Percentiles rank a stretch among this genome's conserved stretches.
Evolutionary conservation across 2,113 vertebrate genomes (phyloP).

Genomic region (Brienomyrus longianalis): DNA sequence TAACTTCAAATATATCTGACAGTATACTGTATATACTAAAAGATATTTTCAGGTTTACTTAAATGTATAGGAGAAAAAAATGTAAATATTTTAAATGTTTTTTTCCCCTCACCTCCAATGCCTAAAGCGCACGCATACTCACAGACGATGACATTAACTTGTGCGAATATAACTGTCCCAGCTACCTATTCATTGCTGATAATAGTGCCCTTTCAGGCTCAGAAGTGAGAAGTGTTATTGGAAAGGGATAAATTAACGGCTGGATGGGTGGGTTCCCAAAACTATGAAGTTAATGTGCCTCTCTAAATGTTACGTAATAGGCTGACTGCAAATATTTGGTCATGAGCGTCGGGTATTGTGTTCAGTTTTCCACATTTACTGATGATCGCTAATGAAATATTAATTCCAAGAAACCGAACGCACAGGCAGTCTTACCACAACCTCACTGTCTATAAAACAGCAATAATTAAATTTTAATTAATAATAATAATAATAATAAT

Average conservation of each 20-base stretch:
- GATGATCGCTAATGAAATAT: neutral
- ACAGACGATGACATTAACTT: neutral
- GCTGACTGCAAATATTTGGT: neutral
- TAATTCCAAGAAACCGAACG: neutral
- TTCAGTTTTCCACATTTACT: neutral
- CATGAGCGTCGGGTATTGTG: neutral
- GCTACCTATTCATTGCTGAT: neutral
- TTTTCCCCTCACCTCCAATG: neutral
- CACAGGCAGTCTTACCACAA: neutral
- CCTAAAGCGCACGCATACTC: neutral
- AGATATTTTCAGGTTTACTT: neutral
- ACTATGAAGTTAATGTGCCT: neutral
- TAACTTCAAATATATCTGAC: neutral
- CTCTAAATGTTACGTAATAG: neutral
- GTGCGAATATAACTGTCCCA: neutral
- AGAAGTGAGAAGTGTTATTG: neutral
- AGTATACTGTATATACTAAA: neutral
- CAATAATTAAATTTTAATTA: neutral
- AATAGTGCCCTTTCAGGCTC: neutral
- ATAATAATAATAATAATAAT: neutral
- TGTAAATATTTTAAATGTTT: neutral
- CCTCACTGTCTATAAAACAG: neutral
- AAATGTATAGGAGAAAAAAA: neutral
- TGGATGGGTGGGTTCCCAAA: neutral
- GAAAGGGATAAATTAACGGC: neutral